Percentiles rank a stretch among this genome's conserved stretches.
Conservation (phyloP, 2,797 vertebrate genomes). For the Danio tinwini region DNA sequence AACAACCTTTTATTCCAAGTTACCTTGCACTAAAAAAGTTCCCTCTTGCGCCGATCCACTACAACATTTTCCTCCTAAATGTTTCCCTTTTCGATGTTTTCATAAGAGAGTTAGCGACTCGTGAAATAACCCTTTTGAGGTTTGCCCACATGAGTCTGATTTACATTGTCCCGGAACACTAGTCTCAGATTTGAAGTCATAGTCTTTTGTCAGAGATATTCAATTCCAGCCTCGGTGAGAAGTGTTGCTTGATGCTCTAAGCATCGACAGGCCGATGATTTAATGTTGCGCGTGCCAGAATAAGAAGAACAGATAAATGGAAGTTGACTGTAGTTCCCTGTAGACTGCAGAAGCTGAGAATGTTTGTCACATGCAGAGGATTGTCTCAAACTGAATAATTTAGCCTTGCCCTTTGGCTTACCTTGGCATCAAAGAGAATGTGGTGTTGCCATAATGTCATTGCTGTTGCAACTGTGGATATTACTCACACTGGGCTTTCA, state of each 20-base stretch:
- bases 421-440: conserved; percentile 38
- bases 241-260: neutral
- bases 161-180: conserved; percentile 21
- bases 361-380: conserved; percentile 16
- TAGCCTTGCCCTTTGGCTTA: conserved; percentile 17
- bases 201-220: neutral
- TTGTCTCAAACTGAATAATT: conserved; percentile 22
- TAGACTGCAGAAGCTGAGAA: neutral
- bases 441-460: conserved; percentile 4
- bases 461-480: conserved; percentile 30
- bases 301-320: neutral
- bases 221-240: neutral
- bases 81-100: conserved; percentile 64
- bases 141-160: conserved; percentile 28
- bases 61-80: conserved; percentile 62
- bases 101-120: conserved; percentile 68
- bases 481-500: conserved; percentile 29
- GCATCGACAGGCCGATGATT: neutral
- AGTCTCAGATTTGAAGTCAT: conserved; percentile 4
- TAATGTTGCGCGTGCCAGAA: neutral
- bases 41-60: neutral
- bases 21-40: conserved; percentile 4
- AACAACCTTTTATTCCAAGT: neutral
- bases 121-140: conserved; percentile 68
- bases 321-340: neutral